Conservation (phyloP, 2,113 vertebrate genomes). For the Albula goreensis region DNA sequence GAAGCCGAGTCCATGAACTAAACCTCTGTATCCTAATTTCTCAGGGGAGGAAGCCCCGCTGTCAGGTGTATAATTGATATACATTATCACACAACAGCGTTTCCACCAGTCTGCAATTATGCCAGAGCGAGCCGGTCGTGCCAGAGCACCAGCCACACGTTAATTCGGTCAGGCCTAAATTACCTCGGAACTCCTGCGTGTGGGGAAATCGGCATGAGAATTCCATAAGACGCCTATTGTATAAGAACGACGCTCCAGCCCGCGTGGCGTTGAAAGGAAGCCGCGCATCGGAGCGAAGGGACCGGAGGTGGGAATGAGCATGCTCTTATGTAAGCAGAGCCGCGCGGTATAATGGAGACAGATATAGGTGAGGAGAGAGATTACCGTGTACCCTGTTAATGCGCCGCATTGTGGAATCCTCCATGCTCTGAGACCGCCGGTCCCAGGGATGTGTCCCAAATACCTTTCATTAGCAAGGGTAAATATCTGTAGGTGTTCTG, state of each 20-base stretch:
- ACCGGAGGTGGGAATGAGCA: neutral
- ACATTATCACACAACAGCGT: neutral
- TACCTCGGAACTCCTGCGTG: neutral
- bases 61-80: neutral
- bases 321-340: constrained; percentile 18
- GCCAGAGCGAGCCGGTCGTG: neutral
- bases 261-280: neutral
- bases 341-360: neutral
- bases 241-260: neutral
- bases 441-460: neutral
- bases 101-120: neutral
- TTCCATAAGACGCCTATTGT: neutral
- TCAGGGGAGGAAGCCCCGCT: neutral
- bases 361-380: neutral
- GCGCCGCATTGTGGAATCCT: neutral
- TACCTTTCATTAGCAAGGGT: neutral
- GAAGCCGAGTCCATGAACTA: neutral
- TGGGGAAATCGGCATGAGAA: neutral
- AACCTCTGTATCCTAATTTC: neutral
- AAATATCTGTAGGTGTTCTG: neutral
- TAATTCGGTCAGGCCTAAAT: neutral
- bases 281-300: neutral
- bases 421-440: neutral
- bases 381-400: neutral
- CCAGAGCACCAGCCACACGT: neutral